Evolutionary conservation across 2,888 invertebrate species (phyloP).

Genomic region (Deroplatys truncata): DNA sequence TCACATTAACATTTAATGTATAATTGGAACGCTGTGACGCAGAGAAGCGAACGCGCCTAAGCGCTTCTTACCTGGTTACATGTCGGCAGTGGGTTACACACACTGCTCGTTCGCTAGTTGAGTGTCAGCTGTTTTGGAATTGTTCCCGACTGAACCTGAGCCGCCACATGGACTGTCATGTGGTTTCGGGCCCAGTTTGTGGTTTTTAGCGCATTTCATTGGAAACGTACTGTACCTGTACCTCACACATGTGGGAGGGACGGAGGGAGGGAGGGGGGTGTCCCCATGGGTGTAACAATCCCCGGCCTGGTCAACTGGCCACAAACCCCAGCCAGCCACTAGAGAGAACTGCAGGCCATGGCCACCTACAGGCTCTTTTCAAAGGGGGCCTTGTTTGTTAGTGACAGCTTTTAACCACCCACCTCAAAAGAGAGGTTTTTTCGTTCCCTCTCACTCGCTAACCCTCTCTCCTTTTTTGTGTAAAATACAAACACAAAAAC

Average conservation of each 20-base stretch:
- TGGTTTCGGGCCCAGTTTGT: slow-evolving; percentile 15
- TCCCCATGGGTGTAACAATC: background rate
- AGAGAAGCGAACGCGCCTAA: background rate
- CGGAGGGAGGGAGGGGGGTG: background rate
- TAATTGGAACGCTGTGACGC: too few species aligned
- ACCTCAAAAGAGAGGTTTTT: slow-evolving; percentile 17
- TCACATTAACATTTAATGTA: too few species aligned
- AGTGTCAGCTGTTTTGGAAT: slow-evolving; percentile 14
- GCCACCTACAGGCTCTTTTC: slow-evolving; percentile 16
- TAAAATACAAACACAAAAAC: slow-evolving; percentile 17
- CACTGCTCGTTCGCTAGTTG: background rate
- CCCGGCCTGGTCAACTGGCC: slow-evolving; percentile 13
- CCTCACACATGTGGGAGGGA: slow-evolving; percentile 8
- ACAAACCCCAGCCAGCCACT: slow-evolving; percentile 7
- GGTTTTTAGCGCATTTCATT: slow-evolving; percentile 18
- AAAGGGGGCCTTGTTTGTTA: slow-evolving; percentile 17
- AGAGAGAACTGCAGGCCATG: background rate
- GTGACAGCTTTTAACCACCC: slow-evolving; percentile 18
- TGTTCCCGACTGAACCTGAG: slow-evolving; percentile 9
- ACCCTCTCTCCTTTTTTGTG: slow-evolving; percentile 14
- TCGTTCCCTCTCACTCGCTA: background rate
- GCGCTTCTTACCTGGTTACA: background rate
- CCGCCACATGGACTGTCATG: slow-evolving; percentile 3
- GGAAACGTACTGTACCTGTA: slow-evolving; percentile 15
- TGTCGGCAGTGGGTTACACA: background rate